Conservation (phyloP, 2,113 vertebrate species). For the Apodemus sylvaticus region DNA sequence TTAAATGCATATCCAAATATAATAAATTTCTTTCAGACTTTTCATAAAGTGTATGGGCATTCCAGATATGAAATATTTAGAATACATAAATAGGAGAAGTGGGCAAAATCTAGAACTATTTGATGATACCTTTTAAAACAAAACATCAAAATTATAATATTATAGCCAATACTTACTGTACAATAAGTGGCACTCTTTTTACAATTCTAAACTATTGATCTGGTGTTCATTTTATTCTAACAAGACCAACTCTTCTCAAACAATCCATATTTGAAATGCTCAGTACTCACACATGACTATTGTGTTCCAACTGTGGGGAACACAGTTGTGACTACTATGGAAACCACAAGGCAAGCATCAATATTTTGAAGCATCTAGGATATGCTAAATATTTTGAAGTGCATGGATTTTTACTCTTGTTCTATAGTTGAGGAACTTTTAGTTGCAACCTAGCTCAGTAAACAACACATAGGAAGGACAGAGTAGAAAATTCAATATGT, state of each 20-base stretch:
- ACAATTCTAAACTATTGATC: not conserved
- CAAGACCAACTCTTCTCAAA: not conserved
- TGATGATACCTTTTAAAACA: not conserved
- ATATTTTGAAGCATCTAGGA: not conserved
- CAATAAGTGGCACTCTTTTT: not conserved
- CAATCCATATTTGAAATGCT: not conserved
- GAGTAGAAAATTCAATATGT: not conserved
- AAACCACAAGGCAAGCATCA: not conserved
- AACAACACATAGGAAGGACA: not conserved
- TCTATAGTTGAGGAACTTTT: not conserved
- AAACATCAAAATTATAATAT: not conserved
- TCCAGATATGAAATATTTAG: not conserved
- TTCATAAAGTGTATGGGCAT: not conserved
- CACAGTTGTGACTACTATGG: not conserved
- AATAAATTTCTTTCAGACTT: not conserved
- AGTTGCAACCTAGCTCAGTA: not conserved
- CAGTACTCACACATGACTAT: not conserved
- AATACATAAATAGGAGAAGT: not conserved
- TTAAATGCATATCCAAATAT: not conserved
- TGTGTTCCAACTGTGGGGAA: not conserved
- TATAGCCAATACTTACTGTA: not conserved
- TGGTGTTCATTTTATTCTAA: not conserved
- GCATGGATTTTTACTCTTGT: not conserved
- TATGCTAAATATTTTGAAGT: not conserved
- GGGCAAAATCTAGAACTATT: not conserved